Evolutionary conservation across 2,797 vertebrate species (phyloP).

Genomic region (Bradypodion ventrale): DNA sequence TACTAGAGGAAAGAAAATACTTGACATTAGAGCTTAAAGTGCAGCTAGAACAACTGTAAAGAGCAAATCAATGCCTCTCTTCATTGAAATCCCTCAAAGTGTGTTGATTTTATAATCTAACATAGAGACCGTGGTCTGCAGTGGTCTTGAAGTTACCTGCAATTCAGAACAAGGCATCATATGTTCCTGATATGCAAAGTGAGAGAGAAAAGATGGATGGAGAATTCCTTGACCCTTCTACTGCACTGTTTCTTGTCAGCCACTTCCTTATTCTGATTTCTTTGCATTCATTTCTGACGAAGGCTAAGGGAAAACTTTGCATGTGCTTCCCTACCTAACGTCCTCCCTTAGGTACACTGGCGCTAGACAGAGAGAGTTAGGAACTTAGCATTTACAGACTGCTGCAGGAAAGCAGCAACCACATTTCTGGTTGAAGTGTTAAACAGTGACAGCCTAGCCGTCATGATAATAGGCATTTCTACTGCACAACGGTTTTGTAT

Average conservation of each 20-base stretch:
- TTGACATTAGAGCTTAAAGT: conserved; percentile 57
- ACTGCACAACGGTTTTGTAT: not conserved
- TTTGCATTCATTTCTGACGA: no score
- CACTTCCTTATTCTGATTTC: not conserved
- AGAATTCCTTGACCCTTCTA: not conserved
- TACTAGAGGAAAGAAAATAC: conserved; percentile 78
- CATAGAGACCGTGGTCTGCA: not conserved
- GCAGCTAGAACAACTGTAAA: conserved; percentile 26
- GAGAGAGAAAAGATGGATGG: not conserved
- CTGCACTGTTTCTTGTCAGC: not conserved
- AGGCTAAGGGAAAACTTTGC: not conserved
- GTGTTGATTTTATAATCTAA: not conserved
- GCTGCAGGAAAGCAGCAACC: not conserved
- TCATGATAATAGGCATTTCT: not conserved
- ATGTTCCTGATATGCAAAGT: not conserved
- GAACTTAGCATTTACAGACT: not conserved
- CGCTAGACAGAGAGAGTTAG: not conserved
- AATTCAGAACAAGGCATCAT: not conserved
- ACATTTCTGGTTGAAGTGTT: not conserved
- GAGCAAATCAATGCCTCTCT: not conserved
- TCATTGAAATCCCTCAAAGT: not conserved
- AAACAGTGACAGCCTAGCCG: not conserved
- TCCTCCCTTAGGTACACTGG: not conserved
- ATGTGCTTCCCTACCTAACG: not conserved
- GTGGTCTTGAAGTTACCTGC: not conserved